These are phyloP conservation scores for Monodelphis domestica DNA, from an alignment of 2,797 vertebrate species.

Conservation along the genomic window DNA sequence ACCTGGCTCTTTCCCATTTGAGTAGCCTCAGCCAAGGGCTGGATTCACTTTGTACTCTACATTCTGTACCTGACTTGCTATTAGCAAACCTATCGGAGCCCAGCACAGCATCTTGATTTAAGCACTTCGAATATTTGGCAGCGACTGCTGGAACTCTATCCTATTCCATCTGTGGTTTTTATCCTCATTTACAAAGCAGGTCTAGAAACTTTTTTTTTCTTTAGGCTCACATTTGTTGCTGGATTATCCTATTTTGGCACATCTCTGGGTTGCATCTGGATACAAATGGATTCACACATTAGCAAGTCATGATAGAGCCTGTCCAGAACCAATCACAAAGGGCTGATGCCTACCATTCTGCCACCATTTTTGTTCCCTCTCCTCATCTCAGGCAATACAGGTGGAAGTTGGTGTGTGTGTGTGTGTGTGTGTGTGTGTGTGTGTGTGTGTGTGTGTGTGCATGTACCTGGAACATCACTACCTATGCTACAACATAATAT, in stretches of 20 bases:
- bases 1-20: not conserved
- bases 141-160: not conserved
- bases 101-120: not conserved
- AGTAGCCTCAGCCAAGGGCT: not conserved
- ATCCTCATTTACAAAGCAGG: not conserved
- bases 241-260: constrained; percentile 22
- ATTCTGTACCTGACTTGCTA: not conserved
- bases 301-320: not conserved
- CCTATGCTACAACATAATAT: not conserved
- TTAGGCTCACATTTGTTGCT: not conserved
- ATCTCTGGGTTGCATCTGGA: not conserved
- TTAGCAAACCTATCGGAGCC: not conserved
- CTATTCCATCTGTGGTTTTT: not conserved
- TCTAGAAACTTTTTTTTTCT: constrained; percentile 9
- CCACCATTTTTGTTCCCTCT: not conserved
- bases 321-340: not conserved
- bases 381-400: not conserved
- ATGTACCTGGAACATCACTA: not conserved
- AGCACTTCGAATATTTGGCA: not conserved
- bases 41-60: not conserved
- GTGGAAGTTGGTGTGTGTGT: not conserved
- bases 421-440: not conserved
- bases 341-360: not conserved
- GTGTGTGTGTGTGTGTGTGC: not conserved
- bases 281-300: not conserved